Base-by-base conservation (phyloP, 1,140 invertebrate genomes). In the Theocolax elegans region DNA sequence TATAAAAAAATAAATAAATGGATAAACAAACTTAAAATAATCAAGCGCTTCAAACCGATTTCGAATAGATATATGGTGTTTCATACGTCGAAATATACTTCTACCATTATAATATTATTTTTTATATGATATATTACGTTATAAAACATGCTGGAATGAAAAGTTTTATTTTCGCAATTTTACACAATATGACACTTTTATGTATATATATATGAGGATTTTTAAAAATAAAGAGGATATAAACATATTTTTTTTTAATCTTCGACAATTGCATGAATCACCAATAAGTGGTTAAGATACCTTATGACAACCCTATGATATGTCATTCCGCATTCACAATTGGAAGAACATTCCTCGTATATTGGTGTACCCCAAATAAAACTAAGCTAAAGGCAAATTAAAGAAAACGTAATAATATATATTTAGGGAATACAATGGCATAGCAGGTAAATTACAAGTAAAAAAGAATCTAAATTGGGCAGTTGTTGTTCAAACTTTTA, bases 241-340 rank as follows among this genome's bases (percentile, higher is more conserved):
- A n/a, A n/a, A n/a, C n/a, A n/a, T n/a, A n/a, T n/a, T n/a, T n/a
- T n/a, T n/a, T n/a, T n/a, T n/a, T n/a, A n/a, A n/a, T 58, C 51
- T 38, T 17, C 0, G 29, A 38, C n/a, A 51, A 13, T 19, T 31
- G 19, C 60, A 42, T 71, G 54, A 59, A 65, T 71, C 46, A 60
- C 46, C 42, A 71, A 25, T 17, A 29, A 2, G 15, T 65, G 35
- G 12, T 38, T 35, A n/a, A 44, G 31, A 31, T 54, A 17, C 3
- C 19, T 70, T 63, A 15, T 46, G 35, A 23, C 29, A 31, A 42
- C 27, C 25, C 15, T 54, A 54, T 46, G 40, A 21, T 49, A 72
- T 74, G 44, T 78, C 77, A 85, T 84, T 84, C 81, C 81, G 77
- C 83, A 86, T 86, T 84, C 82, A 86, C 84, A 86, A 85, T 86